A percentile compares a stretch with the other conserved stretches of the same genome.
These are phyloP conservation scores for Clusia tigrina DNA, from an alignment of 2,888 invertebrate species.

Conservation along the genomic window DNA sequence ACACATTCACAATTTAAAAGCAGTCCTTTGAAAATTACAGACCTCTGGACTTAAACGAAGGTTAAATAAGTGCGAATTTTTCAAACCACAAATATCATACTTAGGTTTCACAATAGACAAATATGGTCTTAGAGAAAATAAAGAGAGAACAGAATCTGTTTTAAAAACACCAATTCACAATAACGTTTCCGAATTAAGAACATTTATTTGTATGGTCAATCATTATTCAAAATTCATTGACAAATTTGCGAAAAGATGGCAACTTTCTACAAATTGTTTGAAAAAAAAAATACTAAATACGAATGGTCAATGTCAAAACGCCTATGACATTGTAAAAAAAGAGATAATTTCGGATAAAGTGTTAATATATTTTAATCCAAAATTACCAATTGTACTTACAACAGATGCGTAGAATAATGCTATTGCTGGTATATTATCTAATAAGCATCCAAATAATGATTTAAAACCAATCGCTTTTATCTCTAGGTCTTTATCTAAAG, in stretches of 20 bases:
- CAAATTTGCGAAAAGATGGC: constrained; percentile 26
- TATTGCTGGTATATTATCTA: constrained; percentile 25
- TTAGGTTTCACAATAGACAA: constrained; percentile 35
- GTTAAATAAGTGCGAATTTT: constrained; percentile 41
- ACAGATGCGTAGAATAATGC: constrained; percentile 20
- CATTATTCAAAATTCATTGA: too few relatives aligned
- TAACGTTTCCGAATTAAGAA: constrained; percentile 39
- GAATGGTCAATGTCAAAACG: constrained; percentile 20
- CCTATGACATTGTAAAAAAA: constrained; percentile 15
- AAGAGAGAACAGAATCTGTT: constrained; percentile 40
- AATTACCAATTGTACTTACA: constrained; percentile 20
- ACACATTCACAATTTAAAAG: constrained; percentile 17
- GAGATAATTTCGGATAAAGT: constrained; percentile 21
- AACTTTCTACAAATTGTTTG: constrained; percentile 19
- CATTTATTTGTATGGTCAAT: constrained; percentile 52
- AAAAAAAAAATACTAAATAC: constrained; percentile 11
- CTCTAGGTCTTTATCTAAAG: too few relatives aligned
- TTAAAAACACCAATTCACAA: constrained; percentile 28
- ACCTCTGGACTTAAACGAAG: constrained; percentile 40
- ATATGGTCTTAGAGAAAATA: constrained; percentile 40
- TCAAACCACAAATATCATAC: constrained; percentile 27
- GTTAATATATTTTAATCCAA: constrained; percentile 24
- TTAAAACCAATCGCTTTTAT: constrained; percentile 31
- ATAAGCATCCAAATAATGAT: constrained; percentile 13
- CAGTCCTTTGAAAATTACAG: constrained; percentile 3